Conservation (phyloP, 2,888 invertebrate genomes). For the Anodontia alba region DNA sequence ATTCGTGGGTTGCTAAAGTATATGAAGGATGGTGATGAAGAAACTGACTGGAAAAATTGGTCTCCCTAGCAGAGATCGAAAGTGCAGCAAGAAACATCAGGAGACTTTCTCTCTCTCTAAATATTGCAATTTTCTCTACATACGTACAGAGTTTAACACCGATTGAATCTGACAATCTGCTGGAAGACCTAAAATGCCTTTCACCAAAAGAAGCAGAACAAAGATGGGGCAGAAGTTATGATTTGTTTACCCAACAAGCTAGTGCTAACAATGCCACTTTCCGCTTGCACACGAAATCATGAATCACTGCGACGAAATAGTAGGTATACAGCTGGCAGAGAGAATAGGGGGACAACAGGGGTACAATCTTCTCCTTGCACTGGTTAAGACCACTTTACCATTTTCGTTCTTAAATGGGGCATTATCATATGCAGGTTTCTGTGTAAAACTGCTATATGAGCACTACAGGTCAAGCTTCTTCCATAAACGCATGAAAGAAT, state of each 20-base stretch:
- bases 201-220: background rate
- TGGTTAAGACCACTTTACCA: constrained; percentile 45
- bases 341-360: constrained; percentile 38
- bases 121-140: background rate
- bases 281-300: constrained; percentile 15
- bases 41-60: constrained; percentile 13
- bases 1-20: constrained; percentile 3
- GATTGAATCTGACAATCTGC: constrained; percentile 6
- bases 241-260: constrained; percentile 10
- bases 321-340: constrained; percentile 45
- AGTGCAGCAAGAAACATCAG: constrained; percentile 21
- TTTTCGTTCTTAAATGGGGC: constrained; percentile 60
- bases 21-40: constrained; percentile 6
- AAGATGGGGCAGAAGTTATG: background rate
- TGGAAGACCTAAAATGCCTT: background rate
- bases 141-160: background rate
- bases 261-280: constrained; percentile 28
- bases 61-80: constrained; percentile 19
- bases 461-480: constrained; percentile 41
- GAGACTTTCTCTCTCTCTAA: background rate
- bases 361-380: constrained; percentile 29
- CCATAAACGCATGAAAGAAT: constrained; percentile 39
- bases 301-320: constrained; percentile 45
- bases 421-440: constrained; percentile 50
- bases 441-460: constrained; percentile 31